These are phyloP conservation scores for Lithophane socia DNA, from an alignment of 2,888 invertebrate genomes.

Conservation along the genomic window DNA sequence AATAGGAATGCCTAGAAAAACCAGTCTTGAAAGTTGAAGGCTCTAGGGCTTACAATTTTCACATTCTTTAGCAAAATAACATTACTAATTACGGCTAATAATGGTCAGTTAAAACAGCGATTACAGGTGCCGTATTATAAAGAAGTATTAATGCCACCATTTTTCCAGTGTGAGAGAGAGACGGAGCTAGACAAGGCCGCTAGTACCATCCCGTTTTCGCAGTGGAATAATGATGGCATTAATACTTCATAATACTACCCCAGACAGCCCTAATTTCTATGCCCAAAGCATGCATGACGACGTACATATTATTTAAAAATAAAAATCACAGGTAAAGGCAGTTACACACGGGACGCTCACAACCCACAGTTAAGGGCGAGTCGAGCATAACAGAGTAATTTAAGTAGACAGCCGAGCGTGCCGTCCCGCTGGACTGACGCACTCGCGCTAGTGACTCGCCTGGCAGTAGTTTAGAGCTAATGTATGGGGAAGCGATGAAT, in stretches of 20 bases:
- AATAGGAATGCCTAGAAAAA: constrained; percentile 16
- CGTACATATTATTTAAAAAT: constrained; percentile 39
- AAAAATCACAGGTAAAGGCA: constrained; percentile 39
- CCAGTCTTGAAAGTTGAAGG: constrained; percentile 1
- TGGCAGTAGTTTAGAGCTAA: constrained; percentile 59
- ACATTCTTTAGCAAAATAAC: constrained; percentile 38
- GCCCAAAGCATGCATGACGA: constrained; percentile 43
- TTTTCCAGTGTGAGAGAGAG: too few relatives aligned
- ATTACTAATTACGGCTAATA: constrained; percentile 45
- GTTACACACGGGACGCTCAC: constrained; percentile 29
- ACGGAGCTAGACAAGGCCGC: too few relatives aligned
- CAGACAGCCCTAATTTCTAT: constrained; percentile 33
- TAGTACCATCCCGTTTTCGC: too few relatives aligned
- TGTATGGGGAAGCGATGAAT: constrained; percentile 47
- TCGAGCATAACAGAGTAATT: constrained; percentile 83
- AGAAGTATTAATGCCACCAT: too few relatives aligned
- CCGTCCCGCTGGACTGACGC: constrained; percentile 58
- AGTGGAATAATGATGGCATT: too few relatives aligned
- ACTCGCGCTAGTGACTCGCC: constrained; percentile 64
- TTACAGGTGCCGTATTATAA: background rate
- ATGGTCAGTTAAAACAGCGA: constrained; percentile 16
- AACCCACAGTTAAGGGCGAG: constrained; percentile 68
- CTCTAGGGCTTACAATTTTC: constrained; percentile 7
- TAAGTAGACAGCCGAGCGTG: constrained; percentile 82
- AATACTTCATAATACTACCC: too few relatives aligned